A percentile compares a stretch with the other conserved stretches of the same genome.
These are phyloP conservation scores for Palloptera scutellata DNA, from an alignment of 2,888 invertebrate species.

Conservation along the genomic window DNA sequence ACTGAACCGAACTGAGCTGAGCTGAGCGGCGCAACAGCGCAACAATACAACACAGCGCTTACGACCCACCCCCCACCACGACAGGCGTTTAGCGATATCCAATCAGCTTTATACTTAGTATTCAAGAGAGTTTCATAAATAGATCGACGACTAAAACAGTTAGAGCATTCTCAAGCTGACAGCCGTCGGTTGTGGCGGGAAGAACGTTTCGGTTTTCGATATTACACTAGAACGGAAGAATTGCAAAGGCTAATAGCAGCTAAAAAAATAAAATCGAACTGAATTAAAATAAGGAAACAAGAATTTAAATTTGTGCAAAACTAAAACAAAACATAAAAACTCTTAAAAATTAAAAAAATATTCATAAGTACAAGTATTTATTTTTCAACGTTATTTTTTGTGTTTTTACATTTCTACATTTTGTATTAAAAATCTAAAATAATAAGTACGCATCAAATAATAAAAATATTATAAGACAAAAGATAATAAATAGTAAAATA, in stretches of 20 bases:
- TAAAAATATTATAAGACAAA: not conserved
- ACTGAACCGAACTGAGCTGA: not conserved
- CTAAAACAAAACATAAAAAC: not conserved
- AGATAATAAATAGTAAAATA: not conserved
- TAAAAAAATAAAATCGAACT: not conserved
- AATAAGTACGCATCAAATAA: no score
- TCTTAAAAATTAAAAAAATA: slow-evolving; percentile 2
- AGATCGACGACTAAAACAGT: slow-evolving; percentile 33
- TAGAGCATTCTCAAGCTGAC: slow-evolving; percentile 54
- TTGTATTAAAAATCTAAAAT: not conserved
- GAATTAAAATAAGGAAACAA: not conserved
- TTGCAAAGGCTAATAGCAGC: not conserved
- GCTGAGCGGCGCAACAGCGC: not conserved
- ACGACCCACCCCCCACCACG: no score
- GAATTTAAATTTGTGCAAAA: not conserved
- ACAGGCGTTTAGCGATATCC: no score
- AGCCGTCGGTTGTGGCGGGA: slow-evolving; percentile 32
- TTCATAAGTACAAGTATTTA: not conserved
- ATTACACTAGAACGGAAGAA: not conserved
- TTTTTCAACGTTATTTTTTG: slow-evolving; percentile 1
- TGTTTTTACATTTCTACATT: not conserved
- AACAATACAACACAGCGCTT: not conserved
- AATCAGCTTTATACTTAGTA: not conserved
- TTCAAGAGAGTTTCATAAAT: slow-evolving; percentile 21
- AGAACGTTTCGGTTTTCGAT: slow-evolving; percentile 5